Evolutionary conservation across 2,888 invertebrate species (phyloP).

Genomic region (Agriopis aurantiaria): DNA sequence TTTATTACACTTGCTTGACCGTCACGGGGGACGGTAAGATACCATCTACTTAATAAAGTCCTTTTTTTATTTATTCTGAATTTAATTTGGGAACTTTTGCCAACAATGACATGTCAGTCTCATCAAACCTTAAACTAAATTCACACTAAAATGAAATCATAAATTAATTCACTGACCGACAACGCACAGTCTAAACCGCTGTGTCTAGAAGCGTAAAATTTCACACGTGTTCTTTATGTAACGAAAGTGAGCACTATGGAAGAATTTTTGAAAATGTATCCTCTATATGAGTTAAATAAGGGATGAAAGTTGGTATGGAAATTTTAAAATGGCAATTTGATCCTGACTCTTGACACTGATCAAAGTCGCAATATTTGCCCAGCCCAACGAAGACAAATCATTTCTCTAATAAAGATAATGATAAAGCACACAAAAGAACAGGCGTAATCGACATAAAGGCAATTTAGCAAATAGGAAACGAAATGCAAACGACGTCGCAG

Average conservation of each 20-base stretch:
- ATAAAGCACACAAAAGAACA: slow-evolving; percentile 20
- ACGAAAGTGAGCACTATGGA: no score
- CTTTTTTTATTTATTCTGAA: no score
- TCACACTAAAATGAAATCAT: no score
- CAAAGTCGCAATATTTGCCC: not conserved
- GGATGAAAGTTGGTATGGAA: not conserved
- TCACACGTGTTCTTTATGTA: not conserved
- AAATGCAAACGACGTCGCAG: slow-evolving; percentile 53
- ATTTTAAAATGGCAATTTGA: not conserved
- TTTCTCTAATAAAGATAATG: slow-evolving; percentile 4
- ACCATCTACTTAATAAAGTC: no score
- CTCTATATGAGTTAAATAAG: not conserved
- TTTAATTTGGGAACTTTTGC: no score
- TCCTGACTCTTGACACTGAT: not conserved
- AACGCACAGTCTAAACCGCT: no score
- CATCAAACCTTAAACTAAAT: no score
- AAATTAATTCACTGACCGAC: no score
- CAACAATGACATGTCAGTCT: no score
- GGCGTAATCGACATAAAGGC: slow-evolving; percentile 34
- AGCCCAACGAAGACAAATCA: not conserved
- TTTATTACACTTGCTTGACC: no score
- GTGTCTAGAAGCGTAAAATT: not conserved
- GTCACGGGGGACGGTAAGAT: no score
- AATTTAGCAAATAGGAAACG: slow-evolving; percentile 43
- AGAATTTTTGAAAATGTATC: no score